Conservation (phyloP, 2,113 vertebrate species). For the Periophthalmus modestus region DNA sequence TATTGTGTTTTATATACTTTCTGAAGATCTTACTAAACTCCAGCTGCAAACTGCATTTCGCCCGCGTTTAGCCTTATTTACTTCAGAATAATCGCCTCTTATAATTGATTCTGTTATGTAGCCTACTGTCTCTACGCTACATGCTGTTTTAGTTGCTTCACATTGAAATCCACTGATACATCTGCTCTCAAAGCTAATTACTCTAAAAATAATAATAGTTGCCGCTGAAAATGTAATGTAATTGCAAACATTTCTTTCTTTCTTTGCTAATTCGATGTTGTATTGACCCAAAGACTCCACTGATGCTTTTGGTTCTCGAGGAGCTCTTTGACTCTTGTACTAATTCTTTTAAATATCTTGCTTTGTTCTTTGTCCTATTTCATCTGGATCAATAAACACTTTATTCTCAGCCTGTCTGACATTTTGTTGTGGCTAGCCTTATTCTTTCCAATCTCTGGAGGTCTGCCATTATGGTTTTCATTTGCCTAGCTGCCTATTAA, state of each 20-base stretch:
- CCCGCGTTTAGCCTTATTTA: too few species aligned
- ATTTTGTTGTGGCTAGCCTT: constrained; percentile 22
- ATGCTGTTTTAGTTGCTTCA: background rate
- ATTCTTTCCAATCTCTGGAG: background rate
- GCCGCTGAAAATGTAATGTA: background rate
- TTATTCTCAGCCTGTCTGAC: constrained; percentile 20
- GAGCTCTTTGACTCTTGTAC: background rate
- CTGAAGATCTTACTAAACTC: too few species aligned
- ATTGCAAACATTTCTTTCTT: background rate
- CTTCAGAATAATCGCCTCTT: background rate
- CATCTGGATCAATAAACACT: constrained; percentile 13
- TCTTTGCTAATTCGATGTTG: background rate
- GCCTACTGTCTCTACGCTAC: background rate
- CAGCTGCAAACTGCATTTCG: too few species aligned
- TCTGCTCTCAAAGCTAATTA: background rate
- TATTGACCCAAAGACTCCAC: background rate
- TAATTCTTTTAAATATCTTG: background rate
- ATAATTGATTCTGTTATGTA: background rate
- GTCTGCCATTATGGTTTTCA: background rate
- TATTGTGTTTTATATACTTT: too few species aligned
- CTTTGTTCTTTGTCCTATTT: background rate
- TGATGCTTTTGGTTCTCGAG: background rate
- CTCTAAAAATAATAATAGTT: background rate
- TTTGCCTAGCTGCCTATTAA: constrained; percentile 1
- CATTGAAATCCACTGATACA: background rate